These are phyloP conservation scores for Drosophila paracracens DNA, from an alignment of 2,888 invertebrate species.

Conservation along the genomic window DNA sequence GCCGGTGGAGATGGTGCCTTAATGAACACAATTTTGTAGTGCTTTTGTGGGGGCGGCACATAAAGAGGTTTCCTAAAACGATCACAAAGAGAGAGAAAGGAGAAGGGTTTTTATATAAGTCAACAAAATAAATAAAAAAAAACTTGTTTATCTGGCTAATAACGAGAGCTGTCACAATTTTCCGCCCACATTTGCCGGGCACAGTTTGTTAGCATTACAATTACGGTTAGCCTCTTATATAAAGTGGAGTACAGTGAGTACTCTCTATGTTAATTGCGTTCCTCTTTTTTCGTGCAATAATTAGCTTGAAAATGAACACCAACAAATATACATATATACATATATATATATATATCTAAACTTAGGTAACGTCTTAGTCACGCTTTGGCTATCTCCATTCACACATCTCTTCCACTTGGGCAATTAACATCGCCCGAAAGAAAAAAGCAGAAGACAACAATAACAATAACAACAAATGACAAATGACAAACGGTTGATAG, in stretches of 20 bases:
- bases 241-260: constrained; percentile 29
- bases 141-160: constrained; percentile 48
- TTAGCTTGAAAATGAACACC: constrained; percentile 58
- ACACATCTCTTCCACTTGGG: constrained; percentile 62
- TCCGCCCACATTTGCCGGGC: constrained; percentile 28
- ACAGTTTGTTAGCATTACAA: constrained; percentile 7
- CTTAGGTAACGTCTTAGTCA: constrained; percentile 79
- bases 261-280: constrained; percentile 66
- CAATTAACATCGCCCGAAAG: constrained; percentile 67
- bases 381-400: constrained; percentile 73
- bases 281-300: constrained; percentile 52
- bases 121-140: neutral
- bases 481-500: constrained; percentile 4
- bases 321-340: fast-evolving
- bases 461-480: constrained; percentile 8
- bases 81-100: constrained; percentile 17
- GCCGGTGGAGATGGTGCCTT: constrained; percentile 89
- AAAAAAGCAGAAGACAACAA: constrained; percentile 25
- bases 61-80: constrained; percentile 86
- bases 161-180: constrained; percentile 59
- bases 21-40: constrained; percentile 92
- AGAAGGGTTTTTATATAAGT: constrained; percentile 28
- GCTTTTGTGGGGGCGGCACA: constrained; percentile 89
- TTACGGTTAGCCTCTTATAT: constrained; percentile 54
- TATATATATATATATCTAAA: constrained; percentile 6